A percentile compares a stretch with the other conserved stretches of the same genome.
Evolutionary conservation across 2,888 invertebrate genomes (phyloP).

Genomic region (Melieria omissa): DNA sequence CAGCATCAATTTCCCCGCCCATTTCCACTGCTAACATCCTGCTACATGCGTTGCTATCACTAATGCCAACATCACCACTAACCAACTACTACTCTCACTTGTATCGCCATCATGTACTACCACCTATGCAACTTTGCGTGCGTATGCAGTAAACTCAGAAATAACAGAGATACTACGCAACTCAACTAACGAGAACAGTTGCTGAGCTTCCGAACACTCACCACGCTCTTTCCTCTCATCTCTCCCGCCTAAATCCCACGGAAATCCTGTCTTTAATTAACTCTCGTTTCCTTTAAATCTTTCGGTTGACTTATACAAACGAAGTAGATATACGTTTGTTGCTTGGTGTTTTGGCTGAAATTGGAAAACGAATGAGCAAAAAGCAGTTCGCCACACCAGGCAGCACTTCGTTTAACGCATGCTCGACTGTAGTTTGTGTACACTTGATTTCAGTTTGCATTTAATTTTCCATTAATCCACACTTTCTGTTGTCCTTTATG

Average conservation of each 20-base stretch:
- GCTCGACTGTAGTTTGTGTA: conserved; percentile 33
- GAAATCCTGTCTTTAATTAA: conserved; percentile 50
- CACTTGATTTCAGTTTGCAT: conserved; percentile 36
- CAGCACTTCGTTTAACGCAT: conserved; percentile 53
- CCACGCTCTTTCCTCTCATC: background rate
- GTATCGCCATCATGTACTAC: conserved; percentile 1
- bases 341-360: conserved; percentile 12
- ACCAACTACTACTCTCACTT: conserved; percentile 1
- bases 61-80: conserved; percentile 21
- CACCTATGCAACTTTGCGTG: too few relatives aligned
- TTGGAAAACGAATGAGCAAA: background rate
- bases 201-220: too few relatives aligned
- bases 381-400: conserved; percentile 30
- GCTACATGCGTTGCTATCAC: conserved; percentile 19
- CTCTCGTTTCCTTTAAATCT: conserved; percentile 48
- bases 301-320: conserved; percentile 48
- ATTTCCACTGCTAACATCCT: conserved; percentile 10
- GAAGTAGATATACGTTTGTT: conserved; percentile 32
- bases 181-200: too few relatives aligned
- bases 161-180: too few relatives aligned
- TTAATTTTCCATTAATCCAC: conserved; percentile 51
- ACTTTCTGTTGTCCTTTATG: conserved; percentile 58
- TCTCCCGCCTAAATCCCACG: conserved; percentile 11
- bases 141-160: too few relatives aligned
- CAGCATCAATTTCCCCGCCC: conserved; percentile 31